Evolutionary conservation across 2,797 vertebrate genomes (phyloP), one percentile per base, ranked within the genome.

Genomic region (Pseudochirops cupreus): DNA sequence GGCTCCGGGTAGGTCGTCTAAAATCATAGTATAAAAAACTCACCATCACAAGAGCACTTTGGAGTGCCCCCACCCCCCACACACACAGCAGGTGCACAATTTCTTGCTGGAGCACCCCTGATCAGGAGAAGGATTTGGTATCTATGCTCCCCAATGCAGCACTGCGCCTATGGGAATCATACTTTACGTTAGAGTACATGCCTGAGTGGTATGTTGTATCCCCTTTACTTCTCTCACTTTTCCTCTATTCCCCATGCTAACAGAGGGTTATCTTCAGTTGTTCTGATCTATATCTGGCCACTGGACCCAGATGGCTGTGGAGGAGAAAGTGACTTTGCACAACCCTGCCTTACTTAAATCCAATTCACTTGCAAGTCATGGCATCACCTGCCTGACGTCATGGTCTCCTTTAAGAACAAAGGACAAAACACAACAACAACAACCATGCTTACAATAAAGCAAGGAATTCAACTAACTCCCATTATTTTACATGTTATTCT

Each of bases 1-100:
- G 16, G 62, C 13, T 67, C 5, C 12, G n/a, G 33, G 13, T 33
- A 67, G 0, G 0, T 3, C 33, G n/a, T 67, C 4, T 1, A 5
- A 67, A 67, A 67, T 33, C 33, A n/a, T n/a, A 67, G 33, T 5
- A n/a, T n/a, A n/a, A 67, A 13, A n/a, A 67, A 4, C 0, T 67
- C 62, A 14, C 5, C n/a, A 14, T n/a, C 33, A 16, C 13, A n/a
- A 67, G 28, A 67, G 14, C 59, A 33, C 29, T 33, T 31, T 33
- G 29, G 59, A 62, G 11, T 13, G 14, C 3, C 3, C 59, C 14
- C 33, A 5, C 5, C 33, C 33, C 33, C 18, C 33, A 46, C 46
- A 46, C 46, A 46, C 46, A 46, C 4, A 67, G 33, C 31, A n/a
- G 13, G 33, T n/a, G 11, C 33, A 5, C 31, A 33, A 0, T 10